Evolutionary conservation across 2,888 invertebrate genomes (phyloP).

Genomic region (Anaspis maculata): DNA sequence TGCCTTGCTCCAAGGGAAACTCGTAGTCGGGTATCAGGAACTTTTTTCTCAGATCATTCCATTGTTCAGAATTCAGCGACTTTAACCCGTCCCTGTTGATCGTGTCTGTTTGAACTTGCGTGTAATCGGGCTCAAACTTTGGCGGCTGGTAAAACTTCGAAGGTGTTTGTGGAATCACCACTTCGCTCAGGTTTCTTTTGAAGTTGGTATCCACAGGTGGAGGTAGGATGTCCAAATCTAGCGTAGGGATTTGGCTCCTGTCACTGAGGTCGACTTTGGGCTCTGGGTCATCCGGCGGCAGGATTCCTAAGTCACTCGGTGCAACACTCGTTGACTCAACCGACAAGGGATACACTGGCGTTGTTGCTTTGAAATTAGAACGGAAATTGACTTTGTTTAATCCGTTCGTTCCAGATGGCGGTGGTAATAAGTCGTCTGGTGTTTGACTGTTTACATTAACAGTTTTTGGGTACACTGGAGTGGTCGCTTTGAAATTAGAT

Average conservation of each 20-base stretch:
- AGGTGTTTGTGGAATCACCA: constrained; percentile 11
- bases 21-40: constrained; percentile 41
- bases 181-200: constrained; percentile 1
- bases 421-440: too few species aligned
- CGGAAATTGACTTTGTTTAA: neutral
- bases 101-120: constrained; percentile 7
- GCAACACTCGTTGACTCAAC: constrained; percentile 24
- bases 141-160: constrained; percentile 26
- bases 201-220: constrained; percentile 9
- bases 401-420: too few species aligned
- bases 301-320: constrained; percentile 6
- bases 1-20: constrained; percentile 37
- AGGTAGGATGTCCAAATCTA: constrained; percentile 11
- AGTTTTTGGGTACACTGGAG: constrained; percentile 27
- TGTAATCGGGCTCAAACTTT: constrained; percentile 20
- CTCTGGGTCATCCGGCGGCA: constrained; percentile 5
- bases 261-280: neutral
- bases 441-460: constrained; percentile 26
- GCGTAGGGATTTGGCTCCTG: constrained; percentile 7
- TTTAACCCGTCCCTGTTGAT: constrained; percentile 16
- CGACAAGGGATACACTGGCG: constrained; percentile 28
- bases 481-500: constrained; percentile 26
- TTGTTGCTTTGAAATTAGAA: constrained; percentile 26
- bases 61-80: constrained; percentile 26
- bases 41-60: constrained; percentile 33